phyloP scores from a whole-genome alignment of 2,113 vertebrate genomes.

The Pseudorasbora parva region DNA sequence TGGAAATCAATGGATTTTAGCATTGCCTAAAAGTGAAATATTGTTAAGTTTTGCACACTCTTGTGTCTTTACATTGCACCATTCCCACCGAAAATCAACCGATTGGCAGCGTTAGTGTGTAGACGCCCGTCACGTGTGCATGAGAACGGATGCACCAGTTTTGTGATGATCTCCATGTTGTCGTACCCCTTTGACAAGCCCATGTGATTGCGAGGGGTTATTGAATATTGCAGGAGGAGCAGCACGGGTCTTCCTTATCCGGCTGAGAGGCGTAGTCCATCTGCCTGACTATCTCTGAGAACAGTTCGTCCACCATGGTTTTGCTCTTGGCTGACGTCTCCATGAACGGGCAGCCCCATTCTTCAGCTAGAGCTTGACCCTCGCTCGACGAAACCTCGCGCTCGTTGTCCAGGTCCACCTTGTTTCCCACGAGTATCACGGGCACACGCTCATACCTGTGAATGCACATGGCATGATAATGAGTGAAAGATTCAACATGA shows the following conservation, averaged over 20 bases:
- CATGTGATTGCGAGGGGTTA: constrained; percentile 72
- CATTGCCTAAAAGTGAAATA: no score
- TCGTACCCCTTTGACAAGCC: background rate
- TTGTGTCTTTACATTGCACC: background rate
- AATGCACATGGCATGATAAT: background rate
- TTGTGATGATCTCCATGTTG: background rate
- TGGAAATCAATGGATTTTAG: no score
- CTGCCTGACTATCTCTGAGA: constrained; percentile 97
- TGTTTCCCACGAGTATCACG: constrained; percentile 98
- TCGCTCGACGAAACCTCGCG: constrained; percentile 92
- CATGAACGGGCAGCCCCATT: constrained; percentile 99
- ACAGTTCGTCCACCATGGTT: constrained; percentile 99
- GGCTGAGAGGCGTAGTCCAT: constrained; percentile 99
- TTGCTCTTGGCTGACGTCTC: constrained; percentile 99
- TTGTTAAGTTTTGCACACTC: no score
- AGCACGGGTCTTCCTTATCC: constrained; percentile 98
- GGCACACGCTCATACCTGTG: constrained; percentile 97
- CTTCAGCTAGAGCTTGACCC: constrained; percentile 94
- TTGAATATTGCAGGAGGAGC: constrained; percentile 99
- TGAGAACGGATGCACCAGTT: background rate
- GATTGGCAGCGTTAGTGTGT: constrained; percentile 9
- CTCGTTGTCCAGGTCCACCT: constrained; percentile 98
- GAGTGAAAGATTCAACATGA: background rate
- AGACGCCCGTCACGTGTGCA: background rate
- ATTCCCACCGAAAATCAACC: background rate